Conservation (phyloP, 2,888 invertebrate species). For the Tuta absoluta region DNA sequence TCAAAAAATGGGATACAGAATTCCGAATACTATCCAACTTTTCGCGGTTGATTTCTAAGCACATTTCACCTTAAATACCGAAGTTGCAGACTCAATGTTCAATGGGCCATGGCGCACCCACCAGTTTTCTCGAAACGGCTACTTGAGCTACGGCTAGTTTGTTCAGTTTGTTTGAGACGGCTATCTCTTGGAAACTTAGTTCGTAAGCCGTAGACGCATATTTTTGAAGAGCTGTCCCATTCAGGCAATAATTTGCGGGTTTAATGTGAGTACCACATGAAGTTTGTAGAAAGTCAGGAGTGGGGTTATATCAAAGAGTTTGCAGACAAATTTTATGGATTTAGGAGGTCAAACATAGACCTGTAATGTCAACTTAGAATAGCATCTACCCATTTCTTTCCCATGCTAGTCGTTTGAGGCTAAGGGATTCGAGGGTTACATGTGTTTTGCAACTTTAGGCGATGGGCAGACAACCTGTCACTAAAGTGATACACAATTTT, state of each 20-base stretch:
- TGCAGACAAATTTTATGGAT: background rate
- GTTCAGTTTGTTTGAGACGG: background rate
- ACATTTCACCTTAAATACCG: background rate
- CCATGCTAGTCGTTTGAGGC: no score
- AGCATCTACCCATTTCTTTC: no score
- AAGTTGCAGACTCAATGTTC: conserved; percentile 13
- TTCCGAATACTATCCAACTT: no score
- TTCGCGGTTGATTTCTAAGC: no score
- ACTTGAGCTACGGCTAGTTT: conserved; percentile 1
- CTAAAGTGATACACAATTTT: no score
- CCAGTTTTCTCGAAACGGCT: conserved; percentile 7
- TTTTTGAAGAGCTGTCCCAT: conserved; percentile 3
- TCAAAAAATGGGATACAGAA: no score
- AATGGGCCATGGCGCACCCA: conserved; percentile 3
- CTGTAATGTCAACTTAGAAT: no score
- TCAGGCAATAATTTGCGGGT: background rate
- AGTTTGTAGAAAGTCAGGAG: background rate
- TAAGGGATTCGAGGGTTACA: no score
- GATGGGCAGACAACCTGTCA: no score
- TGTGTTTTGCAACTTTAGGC: no score
- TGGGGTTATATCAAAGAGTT: background rate
- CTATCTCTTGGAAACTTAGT: conserved; percentile 5
- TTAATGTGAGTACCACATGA: background rate
- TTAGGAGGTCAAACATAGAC: background rate
- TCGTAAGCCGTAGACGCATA: background rate